Percentiles rank a stretch among this genome's conserved stretches.
Evolutionary conservation across 2,113 vertebrate genomes (phyloP).

Genomic region (Tachuris rubrigastra): DNA sequence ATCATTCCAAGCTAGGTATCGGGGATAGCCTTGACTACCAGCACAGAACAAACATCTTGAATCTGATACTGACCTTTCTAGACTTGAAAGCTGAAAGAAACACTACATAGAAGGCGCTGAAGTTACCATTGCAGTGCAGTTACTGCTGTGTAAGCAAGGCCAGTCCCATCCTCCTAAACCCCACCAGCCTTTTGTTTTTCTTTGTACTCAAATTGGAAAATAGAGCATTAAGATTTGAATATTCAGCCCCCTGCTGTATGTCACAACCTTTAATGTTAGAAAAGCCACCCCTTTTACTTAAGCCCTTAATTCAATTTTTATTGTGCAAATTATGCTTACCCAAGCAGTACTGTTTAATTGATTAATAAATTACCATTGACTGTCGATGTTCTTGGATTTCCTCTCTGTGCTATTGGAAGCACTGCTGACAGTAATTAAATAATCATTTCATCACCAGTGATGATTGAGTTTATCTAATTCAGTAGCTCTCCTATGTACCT

Average conservation of each 20-base stretch:
- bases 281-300: constrained; percentile 27
- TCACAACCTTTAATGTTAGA: constrained; percentile 27
- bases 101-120: rapidly evolving
- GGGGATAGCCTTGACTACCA: not conserved
- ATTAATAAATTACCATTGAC: constrained; percentile 75
- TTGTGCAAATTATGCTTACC: constrained; percentile 70
- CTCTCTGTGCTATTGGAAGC: constrained; percentile 65
- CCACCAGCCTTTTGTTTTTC: not conserved
- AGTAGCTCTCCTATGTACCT: constrained; percentile 61
- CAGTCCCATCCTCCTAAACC: not conserved
- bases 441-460: constrained; percentile 75
- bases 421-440: constrained; percentile 77
- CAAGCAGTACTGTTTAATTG: constrained; percentile 68
- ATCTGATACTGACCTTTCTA: not conserved
- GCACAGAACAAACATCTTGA: not conserved
- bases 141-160: not conserved
- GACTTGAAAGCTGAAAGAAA: not conserved
- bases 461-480: constrained; percentile 69
- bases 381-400: constrained; percentile 58
- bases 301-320: constrained; percentile 72
- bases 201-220: not conserved
- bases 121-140: not conserved
- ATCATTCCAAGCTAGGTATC: not conserved
- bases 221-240: not conserved
- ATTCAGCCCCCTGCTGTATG: not conserved